Evolutionary conservation across 2,888 invertebrate species (phyloP).

Genomic region (Morinoia aosen): DNA sequence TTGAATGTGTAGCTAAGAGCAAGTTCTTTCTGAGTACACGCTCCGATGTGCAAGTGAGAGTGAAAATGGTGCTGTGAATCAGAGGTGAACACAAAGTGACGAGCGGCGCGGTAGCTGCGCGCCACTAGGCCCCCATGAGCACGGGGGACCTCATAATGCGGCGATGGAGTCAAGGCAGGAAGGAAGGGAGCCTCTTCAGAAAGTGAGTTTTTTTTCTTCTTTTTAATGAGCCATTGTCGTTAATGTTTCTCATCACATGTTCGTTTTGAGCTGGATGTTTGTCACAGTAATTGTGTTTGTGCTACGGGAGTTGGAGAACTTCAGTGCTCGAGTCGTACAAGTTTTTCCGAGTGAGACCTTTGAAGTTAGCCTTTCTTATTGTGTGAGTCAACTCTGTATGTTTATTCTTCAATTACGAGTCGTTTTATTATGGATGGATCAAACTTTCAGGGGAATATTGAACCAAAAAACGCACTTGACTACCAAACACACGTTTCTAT

Average conservation of each 20-base stretch:
- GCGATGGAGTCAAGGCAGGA: slow-evolving; percentile 50
- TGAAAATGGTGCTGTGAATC: background rate
- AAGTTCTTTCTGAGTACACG: too few relatives aligned
- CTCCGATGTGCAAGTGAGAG: background rate
- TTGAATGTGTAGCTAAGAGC: too few relatives aligned
- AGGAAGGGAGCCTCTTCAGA: slow-evolving; percentile 54
- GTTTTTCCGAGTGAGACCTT: background rate
- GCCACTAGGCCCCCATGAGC: background rate
- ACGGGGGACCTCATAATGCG: slow-evolving; percentile 40
- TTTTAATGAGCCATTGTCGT: too few relatives aligned
- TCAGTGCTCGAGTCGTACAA: background rate
- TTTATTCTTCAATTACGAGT: too few relatives aligned
- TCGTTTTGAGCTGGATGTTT: too few relatives aligned
- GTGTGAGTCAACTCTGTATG: background rate
- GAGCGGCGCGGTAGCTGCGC: background rate
- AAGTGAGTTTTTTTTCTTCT: slow-evolving; percentile 25
- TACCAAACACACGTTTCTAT: too few relatives aligned
- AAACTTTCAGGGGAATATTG: too few relatives aligned
- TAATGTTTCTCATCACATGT: too few relatives aligned
- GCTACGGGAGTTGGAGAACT: background rate
- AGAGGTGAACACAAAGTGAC: background rate
- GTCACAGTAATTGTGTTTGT: too few relatives aligned
- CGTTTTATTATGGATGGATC: too few relatives aligned
- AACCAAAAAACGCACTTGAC: too few relatives aligned
- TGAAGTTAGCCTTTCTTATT: background rate